phyloP scores from a whole-genome alignment of 2,113 vertebrate species.

The Carassius auratus region DNA sequence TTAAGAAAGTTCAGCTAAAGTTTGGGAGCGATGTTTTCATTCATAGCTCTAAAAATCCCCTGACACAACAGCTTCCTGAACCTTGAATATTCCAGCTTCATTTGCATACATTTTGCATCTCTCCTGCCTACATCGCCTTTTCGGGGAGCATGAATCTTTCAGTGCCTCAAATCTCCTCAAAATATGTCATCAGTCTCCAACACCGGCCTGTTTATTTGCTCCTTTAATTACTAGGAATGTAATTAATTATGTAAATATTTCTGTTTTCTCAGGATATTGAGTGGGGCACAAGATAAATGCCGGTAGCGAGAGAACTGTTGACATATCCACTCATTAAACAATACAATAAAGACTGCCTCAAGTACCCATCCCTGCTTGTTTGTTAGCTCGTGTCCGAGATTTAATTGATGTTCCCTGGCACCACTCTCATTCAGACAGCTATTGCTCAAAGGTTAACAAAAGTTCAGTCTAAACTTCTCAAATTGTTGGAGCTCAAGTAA shows the following conservation, averaged over 20 bases:
- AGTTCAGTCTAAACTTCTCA: slow-evolving; percentile 38
- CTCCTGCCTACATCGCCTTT: slow-evolving; percentile 66
- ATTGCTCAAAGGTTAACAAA: slow-evolving; percentile 16
- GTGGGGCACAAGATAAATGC: slow-evolving; percentile 6
- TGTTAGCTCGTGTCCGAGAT: slow-evolving; percentile 36
- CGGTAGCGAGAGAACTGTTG: slow-evolving; percentile 57
- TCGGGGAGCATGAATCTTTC: slow-evolving; percentile 61
- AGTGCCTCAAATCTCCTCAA: slow-evolving; percentile 52
- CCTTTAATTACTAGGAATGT: slow-evolving; percentile 58
- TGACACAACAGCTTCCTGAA: slow-evolving; percentile 58
- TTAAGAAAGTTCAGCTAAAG: slow-evolving; percentile 70
- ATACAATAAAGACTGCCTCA: slow-evolving; percentile 56
- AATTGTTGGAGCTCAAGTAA: background rate
- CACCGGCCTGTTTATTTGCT: slow-evolving; percentile 53
- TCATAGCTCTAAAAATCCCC: slow-evolving; percentile 62
- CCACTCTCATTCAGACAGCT: background rate
- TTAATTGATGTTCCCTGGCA: slow-evolving; percentile 40
- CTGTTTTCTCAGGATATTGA: slow-evolving; percentile 67
- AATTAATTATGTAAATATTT: slow-evolving; percentile 74
- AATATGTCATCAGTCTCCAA: slow-evolving; percentile 62
- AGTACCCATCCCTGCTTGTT: slow-evolving; percentile 44
- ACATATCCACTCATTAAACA: slow-evolving; percentile 57
- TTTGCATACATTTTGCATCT: slow-evolving; percentile 70
- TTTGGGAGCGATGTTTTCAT: slow-evolving; percentile 69
- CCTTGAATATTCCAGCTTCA: slow-evolving; percentile 74